Percentiles rank a stretch among this genome's conserved stretches.
Conservation (phyloP, 2,888 invertebrate species). For the Andrena trimmerana region DNA sequence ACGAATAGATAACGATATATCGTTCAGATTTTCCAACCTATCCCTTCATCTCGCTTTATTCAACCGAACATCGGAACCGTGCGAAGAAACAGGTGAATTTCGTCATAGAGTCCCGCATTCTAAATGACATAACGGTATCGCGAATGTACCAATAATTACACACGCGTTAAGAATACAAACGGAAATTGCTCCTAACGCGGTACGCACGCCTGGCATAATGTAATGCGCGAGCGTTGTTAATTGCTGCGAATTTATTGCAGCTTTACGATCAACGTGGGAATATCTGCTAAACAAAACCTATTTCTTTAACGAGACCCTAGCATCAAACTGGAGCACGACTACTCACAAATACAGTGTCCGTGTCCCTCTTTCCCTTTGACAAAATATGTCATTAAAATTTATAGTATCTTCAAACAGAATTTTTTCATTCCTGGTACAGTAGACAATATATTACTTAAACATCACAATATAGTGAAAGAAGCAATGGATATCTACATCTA, state of each 20-base stretch:
- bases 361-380: too few species aligned
- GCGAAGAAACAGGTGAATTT: constrained; percentile 12
- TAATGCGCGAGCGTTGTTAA: background rate
- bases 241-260: constrained; percentile 17
- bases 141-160: constrained; percentile 20
- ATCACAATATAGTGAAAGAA: too few species aligned
- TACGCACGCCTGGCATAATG: background rate
- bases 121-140: constrained; percentile 9
- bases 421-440: too few species aligned
- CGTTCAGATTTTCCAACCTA: background rate
- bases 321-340: background rate
- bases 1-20: background rate
- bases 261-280: constrained; percentile 29
- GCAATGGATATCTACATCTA: too few species aligned
- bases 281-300: constrained; percentile 7
- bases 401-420: too few species aligned
- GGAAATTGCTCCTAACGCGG: constrained; percentile 1
- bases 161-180: constrained; percentile 21
- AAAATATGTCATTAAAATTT: too few species aligned
- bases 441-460: too few species aligned
- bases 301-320: constrained; percentile 8
- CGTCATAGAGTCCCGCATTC: constrained; percentile 19
- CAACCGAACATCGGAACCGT: background rate
- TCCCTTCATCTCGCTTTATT: background rate
- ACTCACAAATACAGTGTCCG: too few species aligned